Percentiles rank a stretch among this genome's conserved stretches.
Evolutionary conservation across 1,140 invertebrate species (phyloP).

Genomic region (Meloidogyne exigua): DNA sequence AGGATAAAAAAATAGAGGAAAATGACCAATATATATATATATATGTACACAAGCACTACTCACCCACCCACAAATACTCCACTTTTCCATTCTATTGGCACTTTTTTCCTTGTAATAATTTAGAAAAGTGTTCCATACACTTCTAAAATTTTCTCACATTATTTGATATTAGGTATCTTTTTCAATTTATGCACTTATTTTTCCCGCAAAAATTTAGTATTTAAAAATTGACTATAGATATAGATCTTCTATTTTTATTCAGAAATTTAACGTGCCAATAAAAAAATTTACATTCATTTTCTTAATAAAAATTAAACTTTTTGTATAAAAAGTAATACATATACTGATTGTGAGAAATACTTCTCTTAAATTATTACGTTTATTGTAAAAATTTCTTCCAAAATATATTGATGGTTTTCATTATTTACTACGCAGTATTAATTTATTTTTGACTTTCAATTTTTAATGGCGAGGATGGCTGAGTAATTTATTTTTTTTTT

Average conservation of each 20-base stretch:
- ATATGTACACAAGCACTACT: not conserved
- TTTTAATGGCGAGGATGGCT: not conserved
- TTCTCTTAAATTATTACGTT: not conserved
- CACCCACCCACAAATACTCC: not conserved
- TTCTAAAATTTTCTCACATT: slow-evolving; percentile 3
- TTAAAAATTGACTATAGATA: not conserved
- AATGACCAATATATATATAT: not conserved
- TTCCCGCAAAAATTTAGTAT: not conserved
- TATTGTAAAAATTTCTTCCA: not conserved
- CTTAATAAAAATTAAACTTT: no score
- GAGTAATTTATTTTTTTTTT: slow-evolving; percentile 2
- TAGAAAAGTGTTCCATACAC: not conserved
- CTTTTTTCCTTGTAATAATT: not conserved
- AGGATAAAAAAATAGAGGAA: not conserved
- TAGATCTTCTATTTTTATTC: no score
- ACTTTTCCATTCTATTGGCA: not conserved
- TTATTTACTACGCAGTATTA: not conserved
- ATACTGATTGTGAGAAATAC: no score
- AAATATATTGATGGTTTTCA: not conserved
- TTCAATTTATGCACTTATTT: not conserved
- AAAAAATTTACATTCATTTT: no score
- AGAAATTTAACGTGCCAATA: no score
- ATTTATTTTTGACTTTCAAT: not conserved
- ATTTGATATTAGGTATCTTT: not conserved
- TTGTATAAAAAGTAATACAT: not conserved